Base-by-base conservation (phyloP, 2,797 vertebrate genomes). In the Alosa sapidissima region DNA sequence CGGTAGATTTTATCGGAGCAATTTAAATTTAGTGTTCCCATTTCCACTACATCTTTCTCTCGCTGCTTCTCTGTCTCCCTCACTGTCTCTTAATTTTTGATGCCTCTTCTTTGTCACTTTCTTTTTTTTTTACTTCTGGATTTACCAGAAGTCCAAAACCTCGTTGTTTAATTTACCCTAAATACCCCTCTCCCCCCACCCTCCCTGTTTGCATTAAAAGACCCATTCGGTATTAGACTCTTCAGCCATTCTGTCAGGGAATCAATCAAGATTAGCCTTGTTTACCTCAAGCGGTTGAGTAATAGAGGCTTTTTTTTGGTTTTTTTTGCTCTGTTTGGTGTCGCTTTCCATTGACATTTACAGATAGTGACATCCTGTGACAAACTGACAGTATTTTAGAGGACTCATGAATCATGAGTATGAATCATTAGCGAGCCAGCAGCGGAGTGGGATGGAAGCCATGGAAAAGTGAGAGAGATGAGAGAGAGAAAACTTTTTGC, bases 331-430 rank as follows among this genome's bases (percentile, higher is more conserved):
- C 58, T 21, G 41, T 78, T 78, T 78, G 72, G 36, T 83, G 68
- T 83, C 62, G 78, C 81, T 84, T 83, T 84, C 87, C 81, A 89
- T 87, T 88, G 81, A 88, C 81, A 72, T 60, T 83, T 86, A 84
- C 85, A 82, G 82, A 60, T 82, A 65, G 83, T 84, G 86, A 86
- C 86, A 82, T 62, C 65, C 84, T 24, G 33, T 83, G 52, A 11
- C 21, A 81, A 86, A 52, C 62, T 84, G 16, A 5, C 81, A 68
- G 60, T 5, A 21, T 86, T 82, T 83, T 83, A 81, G 48, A 68
- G 78, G 60, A 33, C 68, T 65, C 81, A 85, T 87, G 89, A 89
- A 88, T 89, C 87, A 89, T 81, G 68, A 65, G 48, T 41, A 83
- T 75, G 85, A 89, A 84, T 89, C 84, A 88, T 87, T 88, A 84